These are phyloP conservation scores for Limonius californicus DNA, from an alignment of 1,140 invertebrate species.

Conservation along the genomic window DNA sequence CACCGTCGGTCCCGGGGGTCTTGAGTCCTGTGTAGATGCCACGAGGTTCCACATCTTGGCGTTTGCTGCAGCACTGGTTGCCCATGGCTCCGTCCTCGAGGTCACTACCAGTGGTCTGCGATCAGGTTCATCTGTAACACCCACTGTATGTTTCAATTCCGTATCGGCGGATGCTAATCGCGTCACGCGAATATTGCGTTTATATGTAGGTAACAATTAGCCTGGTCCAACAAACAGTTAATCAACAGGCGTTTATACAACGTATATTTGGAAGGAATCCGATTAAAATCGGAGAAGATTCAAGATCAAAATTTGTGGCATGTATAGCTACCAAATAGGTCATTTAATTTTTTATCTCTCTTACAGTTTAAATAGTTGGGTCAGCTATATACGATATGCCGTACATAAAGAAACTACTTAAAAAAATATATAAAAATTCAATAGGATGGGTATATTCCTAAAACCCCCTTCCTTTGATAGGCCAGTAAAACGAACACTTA, in stretches of 20 bases:
- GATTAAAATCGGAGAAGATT: no score
- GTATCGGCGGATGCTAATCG: slow-evolving; percentile 1
- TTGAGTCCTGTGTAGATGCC: slow-evolving; percentile 34
- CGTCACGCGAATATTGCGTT: slow-evolving; percentile 1
- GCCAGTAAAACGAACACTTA: no score
- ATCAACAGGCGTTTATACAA: slow-evolving; percentile 2
- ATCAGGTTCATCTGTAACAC: slow-evolving; percentile 10
- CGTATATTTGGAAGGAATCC: no score
- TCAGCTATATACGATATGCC: no score
- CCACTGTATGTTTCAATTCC: not conserved
- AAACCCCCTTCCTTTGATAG: no score
- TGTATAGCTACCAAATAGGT: no score
- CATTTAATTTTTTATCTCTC: no score
- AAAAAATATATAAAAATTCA: no score
- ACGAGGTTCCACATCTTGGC: slow-evolving; percentile 65
- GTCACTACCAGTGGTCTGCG: not conserved
- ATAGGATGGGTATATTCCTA: no score
- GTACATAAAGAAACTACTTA: no score
- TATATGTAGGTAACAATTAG: slow-evolving; percentile 8
- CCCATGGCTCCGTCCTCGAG: slow-evolving; percentile 46
- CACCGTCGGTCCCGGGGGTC: slow-evolving; percentile 11
- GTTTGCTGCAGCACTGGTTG: slow-evolving; percentile 70
- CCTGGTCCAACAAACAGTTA: slow-evolving; percentile 6
- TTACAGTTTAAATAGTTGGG: no score
- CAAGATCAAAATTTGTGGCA: no score